Evolutionary conservation across 2,888 invertebrate species (phyloP).

Genomic region (Eurytoma adleriae): DNA sequence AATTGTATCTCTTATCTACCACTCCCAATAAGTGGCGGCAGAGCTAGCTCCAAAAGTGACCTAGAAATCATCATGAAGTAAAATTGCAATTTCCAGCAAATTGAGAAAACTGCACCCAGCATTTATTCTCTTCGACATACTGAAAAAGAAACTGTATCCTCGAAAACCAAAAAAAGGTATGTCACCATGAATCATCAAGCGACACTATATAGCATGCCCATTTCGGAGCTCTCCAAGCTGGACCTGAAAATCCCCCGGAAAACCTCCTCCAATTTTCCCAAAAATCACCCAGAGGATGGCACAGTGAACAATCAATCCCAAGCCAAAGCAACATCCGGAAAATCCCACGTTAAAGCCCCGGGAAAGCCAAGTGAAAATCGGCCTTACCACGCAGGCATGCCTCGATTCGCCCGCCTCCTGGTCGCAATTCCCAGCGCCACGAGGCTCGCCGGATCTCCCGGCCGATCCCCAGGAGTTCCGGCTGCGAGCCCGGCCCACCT

Average conservation of each 20-base stretch:
- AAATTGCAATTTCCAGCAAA: neutral
- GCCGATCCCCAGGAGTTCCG: neutral
- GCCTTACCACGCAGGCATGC: constrained; percentile 40
- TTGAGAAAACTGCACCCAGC: neutral
- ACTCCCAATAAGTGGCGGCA: constrained; percentile 18
- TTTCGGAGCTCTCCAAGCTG: constrained; percentile 42
- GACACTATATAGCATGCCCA: neutral
- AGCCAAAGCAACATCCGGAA: neutral
- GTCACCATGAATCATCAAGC: neutral
- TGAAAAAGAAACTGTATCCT: neutral
- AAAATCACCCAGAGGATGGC: neutral
- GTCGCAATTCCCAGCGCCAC: constrained; percentile 49
- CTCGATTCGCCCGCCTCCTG: constrained; percentile 38
- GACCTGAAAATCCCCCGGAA: constrained; percentile 33
- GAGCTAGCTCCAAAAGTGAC: neutral
- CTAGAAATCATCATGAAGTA: constrained; percentile 14
- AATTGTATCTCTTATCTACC: neutral
- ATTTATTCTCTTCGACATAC: neutral
- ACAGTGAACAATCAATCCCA: constrained; percentile 3
- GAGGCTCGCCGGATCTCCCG: neutral
- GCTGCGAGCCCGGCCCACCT: too few species aligned
- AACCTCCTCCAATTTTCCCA: constrained; percentile 3
- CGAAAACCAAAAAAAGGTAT: constrained; percentile 17
- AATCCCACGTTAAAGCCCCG: neutral
- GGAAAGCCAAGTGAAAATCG: constrained; percentile 12